A percentile compares a stretch with the other conserved stretches of the same genome.
phyloP scores from a whole-genome alignment of 2,888 invertebrate species.

The Serripes groenlandicus region DNA sequence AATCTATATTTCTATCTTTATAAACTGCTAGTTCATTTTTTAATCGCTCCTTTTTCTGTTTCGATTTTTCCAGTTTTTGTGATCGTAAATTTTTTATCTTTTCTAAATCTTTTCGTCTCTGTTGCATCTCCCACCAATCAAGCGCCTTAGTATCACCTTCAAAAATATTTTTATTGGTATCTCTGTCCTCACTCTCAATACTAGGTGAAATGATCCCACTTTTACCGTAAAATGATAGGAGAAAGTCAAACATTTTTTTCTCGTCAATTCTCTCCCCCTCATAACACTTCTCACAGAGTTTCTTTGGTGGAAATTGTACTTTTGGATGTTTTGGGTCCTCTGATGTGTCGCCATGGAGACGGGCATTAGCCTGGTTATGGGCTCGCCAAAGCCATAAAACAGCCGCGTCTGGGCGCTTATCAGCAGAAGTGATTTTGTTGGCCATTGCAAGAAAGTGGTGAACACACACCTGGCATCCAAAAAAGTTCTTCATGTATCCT shows the following conservation, averaged over 20 bases:
- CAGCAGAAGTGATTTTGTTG: slow-evolving; percentile 90
- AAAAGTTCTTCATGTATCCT: slow-evolving; percentile 94
- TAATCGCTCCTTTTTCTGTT: slow-evolving; percentile 37
- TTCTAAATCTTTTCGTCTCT: slow-evolving; percentile 74
- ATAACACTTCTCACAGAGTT: slow-evolving; percentile 89
- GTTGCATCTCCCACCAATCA: slow-evolving; percentile 82
- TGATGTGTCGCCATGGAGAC: slow-evolving; percentile 93
- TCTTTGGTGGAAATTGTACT: slow-evolving; percentile 93
- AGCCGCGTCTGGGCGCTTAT: slow-evolving; percentile 91
- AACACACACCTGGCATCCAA: slow-evolving; percentile 96
- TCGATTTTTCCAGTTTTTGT: slow-evolving; percentile 59
- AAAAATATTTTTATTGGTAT: slow-evolving; percentile 10
- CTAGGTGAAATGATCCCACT: slow-evolving; percentile 64
- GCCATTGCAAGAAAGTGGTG: slow-evolving; percentile 96
- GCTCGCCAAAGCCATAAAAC: slow-evolving; percentile 97
- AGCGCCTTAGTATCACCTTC: slow-evolving; percentile 50
- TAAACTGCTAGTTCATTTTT: slow-evolving; percentile 24
- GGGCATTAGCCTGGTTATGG: slow-evolving; percentile 95
- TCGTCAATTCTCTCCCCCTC: slow-evolving; percentile 64
- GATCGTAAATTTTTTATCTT: slow-evolving; percentile 68
- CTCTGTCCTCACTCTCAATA: slow-evolving; percentile 9
- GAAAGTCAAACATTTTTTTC: slow-evolving; percentile 72
- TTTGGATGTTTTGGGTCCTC: slow-evolving; percentile 97
- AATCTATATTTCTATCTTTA: slow-evolving; percentile 1
- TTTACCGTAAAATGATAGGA: slow-evolving; percentile 75